Evolutionary conservation across 2,113 vertebrate genomes (phyloP).

Genomic region (Pedionomus torquatus): DNA sequence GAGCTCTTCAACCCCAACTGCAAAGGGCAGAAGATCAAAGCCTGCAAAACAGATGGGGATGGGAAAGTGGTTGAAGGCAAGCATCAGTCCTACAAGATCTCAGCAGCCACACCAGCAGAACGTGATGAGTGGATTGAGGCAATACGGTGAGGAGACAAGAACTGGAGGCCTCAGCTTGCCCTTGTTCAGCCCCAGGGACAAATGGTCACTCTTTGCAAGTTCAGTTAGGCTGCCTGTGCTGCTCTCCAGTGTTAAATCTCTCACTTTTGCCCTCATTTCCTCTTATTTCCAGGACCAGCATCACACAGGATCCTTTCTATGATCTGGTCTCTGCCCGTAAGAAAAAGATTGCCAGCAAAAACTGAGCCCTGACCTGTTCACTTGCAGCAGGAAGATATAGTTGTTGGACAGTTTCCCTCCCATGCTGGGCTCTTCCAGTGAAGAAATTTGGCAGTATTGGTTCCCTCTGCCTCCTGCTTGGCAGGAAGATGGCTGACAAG

Average conservation of each 20-base stretch:
- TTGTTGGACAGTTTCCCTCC: not conserved
- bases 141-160: constrained; percentile 81
- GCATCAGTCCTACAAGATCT: constrained; percentile 94
- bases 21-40: constrained; percentile 94
- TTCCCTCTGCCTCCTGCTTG: not conserved
- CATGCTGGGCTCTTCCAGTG: not conserved
- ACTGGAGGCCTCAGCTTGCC: not conserved
- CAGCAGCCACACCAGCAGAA: constrained; percentile 86
- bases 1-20: constrained; percentile 91
- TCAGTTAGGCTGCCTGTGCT: not conserved
- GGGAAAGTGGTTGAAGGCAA: constrained; percentile 95
- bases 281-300: constrained; percentile 83
- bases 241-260: not conserved
- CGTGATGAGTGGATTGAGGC: constrained; percentile 92
- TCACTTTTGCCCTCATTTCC: not conserved
- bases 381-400: not conserved
- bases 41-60: constrained; percentile 94
- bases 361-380: constrained; percentile 26
- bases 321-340: constrained; percentile 90
- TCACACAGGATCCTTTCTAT: constrained; percentile 93
- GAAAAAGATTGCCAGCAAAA: constrained; percentile 89
- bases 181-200: not conserved
- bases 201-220: not conserved
- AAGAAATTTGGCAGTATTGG: not conserved
- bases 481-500: not conserved